Base-by-base conservation (phyloP, 2,113 vertebrate species). In the Apteryx owenii region DNA sequence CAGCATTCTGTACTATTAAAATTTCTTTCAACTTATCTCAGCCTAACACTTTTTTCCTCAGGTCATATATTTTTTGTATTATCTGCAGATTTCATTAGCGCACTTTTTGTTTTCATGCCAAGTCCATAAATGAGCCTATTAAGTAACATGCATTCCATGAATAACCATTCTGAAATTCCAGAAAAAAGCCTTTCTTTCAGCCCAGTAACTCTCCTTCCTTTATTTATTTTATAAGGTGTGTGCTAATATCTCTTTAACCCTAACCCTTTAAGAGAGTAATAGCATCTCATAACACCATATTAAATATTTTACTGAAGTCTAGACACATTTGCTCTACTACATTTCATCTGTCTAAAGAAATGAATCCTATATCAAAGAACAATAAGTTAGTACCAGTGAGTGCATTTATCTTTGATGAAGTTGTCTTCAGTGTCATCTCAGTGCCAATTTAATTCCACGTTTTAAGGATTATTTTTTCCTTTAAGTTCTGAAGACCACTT, bases 231-330 rank as follows among this genome's bases (percentile, higher is more conserved):
- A 46, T 70, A 79, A 89, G 58, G 48, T 65, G 22, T 88, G 19
- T 91, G 12, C 8, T 82, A 80, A 66, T 66, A 83, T 19, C 38
- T 94, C 71, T 65, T 58, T 40, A 88, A 6, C 3, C 12, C 22
- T 82, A 85, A 76, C 17, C 21, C 40, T 77, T 65, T 93, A 70
- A 7, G n/a, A 80, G 78, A 93, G 17, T 66, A 91, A 89, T 29
- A 69, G 4, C 22, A 82, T 38, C 78, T 88, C 60, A 44, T 23
- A 92, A 15, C 61, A 89, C 31, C 50, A 13, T 61, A 72, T 85
- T 91, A 94, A 95, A 76, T 93, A 77, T 89, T 95, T 91, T 83
- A 88, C 40, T 66, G 44, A 88, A 88, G 42, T 66, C 81, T 69
- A 89, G 85, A 76, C 9, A 36, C 9, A 56, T 94, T 89, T 85